Evolutionary conservation across 2,113 vertebrate genomes (phyloP).

Genomic region (Pituophis catenifer): DNA sequence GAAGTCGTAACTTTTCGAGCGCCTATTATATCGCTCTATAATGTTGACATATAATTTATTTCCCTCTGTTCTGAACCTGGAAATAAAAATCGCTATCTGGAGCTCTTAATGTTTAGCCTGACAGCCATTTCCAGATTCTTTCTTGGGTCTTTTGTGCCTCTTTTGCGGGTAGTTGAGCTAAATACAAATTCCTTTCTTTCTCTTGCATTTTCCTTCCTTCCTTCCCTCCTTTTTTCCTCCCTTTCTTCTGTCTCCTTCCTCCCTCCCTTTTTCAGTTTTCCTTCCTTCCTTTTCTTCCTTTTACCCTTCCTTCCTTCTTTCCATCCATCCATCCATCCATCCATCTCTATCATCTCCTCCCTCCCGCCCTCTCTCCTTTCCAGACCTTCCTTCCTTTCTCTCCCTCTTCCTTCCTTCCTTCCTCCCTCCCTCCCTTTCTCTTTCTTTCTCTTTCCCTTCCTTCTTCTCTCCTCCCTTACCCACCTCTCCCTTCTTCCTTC

Average conservation of each 20-base stretch:
- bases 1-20: neutral
- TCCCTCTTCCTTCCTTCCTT: no score
- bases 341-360: no score
- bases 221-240: neutral
- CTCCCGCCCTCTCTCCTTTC: neutral
- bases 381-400: no score
- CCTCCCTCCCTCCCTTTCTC: no score
- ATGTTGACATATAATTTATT: neutral
- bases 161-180: neutral
- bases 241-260: neutral
- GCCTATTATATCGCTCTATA: neutral
- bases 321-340: no score
- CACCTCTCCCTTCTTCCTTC: no score
- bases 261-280: neutral
- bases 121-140: neutral
- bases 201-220: neutral
- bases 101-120: neutral
- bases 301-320: no score
- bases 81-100: neutral
- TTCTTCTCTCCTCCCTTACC: no score
- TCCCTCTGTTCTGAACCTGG: neutral
- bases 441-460: neutral
- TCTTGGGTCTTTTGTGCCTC: neutral
- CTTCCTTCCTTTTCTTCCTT: no score
- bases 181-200: neutral